Evolutionary conservation across 2,797 vertebrate genomes (phyloP), one percentile per base, ranked within the genome.

Genomic region (Leucoraja ocellata): DNA sequence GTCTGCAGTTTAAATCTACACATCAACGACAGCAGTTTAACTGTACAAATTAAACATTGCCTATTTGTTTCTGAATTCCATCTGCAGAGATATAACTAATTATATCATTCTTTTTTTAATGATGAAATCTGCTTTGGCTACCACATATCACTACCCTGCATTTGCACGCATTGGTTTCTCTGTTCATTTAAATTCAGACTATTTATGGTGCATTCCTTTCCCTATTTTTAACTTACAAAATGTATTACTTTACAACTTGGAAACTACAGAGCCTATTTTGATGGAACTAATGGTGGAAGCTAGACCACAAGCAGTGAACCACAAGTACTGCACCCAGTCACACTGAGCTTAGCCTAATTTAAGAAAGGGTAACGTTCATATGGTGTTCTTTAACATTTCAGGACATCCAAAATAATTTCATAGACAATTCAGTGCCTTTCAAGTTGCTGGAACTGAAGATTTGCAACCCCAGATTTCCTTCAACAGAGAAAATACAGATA

Each of bases 171-270:
- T 14, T 4, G 16, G 7, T 88, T 16, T 68, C n/a, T 68, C n/a
- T 61, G 54, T 61, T 83, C 61, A 18, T 18, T 86, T 68, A 68
- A 9, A 88, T 88, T 68, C 61, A 88, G 18, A 63, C n/a, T 88
- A 65, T 68, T 84, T 84, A 61, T 84, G 54, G 54, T 61, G 25
- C 81, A 88, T 68, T 88, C 61, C 14, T 18, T 88, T 88, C 16
- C 84, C n/a, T 88, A 68, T 36, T 88, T 88, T 88, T 88, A 88
- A 88, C 63, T 88, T 88, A 28, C 63, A 68, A 88, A 68, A 68
- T 36, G 16, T 88, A 88, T 68, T 68, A 23, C 25, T 84, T 61
- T 61, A 61, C 81, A 79, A 13, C 36, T 39, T 39, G 78, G 32
- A 84, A 28, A 25, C 54, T 11, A n/a, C 58, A 13, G 11, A 10